A percentile compares a stretch with the other conserved stretches of the same genome.
Evolutionary conservation across 2,113 vertebrate species (phyloP).

Genomic region (Nipponia nippon): DNA sequence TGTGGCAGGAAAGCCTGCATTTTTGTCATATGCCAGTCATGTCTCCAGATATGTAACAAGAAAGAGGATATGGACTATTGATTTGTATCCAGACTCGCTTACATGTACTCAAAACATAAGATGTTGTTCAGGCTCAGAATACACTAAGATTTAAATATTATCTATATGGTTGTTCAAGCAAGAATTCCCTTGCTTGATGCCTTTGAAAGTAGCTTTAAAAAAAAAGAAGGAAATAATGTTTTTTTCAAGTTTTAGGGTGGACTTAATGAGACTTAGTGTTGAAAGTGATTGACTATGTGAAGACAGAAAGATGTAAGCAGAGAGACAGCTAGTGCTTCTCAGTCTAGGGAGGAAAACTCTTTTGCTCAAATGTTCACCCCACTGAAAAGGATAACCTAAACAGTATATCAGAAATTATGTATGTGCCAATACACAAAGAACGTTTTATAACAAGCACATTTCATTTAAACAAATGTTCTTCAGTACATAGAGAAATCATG

Average conservation of each 20-base stretch:
- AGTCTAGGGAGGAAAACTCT: background rate
- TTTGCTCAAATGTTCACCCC: background rate
- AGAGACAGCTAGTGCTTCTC: background rate
- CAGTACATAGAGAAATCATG: constrained; percentile 25
- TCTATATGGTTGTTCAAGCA: background rate
- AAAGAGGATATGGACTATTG: background rate
- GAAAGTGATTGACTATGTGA: background rate
- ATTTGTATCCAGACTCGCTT: background rate
- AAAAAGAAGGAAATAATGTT: background rate
- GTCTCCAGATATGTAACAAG: background rate
- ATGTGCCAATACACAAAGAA: background rate
- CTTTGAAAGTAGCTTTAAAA: background rate
- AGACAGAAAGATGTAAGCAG: background rate
- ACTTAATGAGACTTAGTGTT: background rate
- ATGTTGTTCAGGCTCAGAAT: background rate
- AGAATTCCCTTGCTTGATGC: background rate
- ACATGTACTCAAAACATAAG: background rate
- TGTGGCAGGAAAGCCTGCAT: background rate
- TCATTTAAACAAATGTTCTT: constrained; percentile 50
- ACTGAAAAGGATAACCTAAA: background rate
- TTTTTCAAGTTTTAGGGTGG: background rate
- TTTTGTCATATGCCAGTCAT: background rate
- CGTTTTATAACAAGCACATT: background rate
- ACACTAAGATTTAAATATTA: background rate
- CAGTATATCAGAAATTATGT: background rate